A percentile compares a stretch with the other conserved stretches of the same genome.
Conservation (phyloP, 1,140 invertebrate genomes). For the Macrotrachela quadricornifera region DNA sequence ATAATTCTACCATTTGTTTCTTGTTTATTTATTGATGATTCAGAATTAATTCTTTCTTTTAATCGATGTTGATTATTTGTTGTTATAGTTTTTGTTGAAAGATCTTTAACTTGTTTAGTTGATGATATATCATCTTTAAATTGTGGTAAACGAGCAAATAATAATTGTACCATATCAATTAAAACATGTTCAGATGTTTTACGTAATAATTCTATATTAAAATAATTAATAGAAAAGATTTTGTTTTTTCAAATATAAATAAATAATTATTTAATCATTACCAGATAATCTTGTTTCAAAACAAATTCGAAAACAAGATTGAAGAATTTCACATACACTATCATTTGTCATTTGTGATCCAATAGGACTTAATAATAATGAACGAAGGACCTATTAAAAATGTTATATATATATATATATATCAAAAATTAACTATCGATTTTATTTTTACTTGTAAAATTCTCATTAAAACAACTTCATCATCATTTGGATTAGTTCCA, state of each 20-base stretch:
- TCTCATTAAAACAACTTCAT: constrained; percentile 84
- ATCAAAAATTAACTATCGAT: background rate
- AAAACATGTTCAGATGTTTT: constrained; percentile 73
- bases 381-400: constrained; percentile 45
- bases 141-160: constrained; percentile 68
- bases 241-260: background rate
- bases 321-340: constrained; percentile 87
- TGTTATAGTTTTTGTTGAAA: too few relatives aligned
- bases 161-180: constrained; percentile 75
- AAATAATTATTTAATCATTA: constrained; percentile 29
- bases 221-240: constrained; percentile 10
- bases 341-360: constrained; percentile 74
- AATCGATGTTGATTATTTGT: too few relatives aligned
- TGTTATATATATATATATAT: background rate
- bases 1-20: too few relatives aligned
- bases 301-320: constrained; percentile 85
- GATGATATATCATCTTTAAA: constrained; percentile 44
- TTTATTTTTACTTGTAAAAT: constrained; percentile 48
- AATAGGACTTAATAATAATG: constrained; percentile 60
- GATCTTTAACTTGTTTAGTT: constrained; percentile 25
- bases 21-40: too few relatives aligned
- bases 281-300: constrained; percentile 76
- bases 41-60: too few relatives aligned
- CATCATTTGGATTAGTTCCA: constrained; percentile 62
- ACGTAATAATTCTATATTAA: constrained; percentile 51